phyloP scores from a whole-genome alignment of 2,888 invertebrate genomes.

The Geophilus truncorum region DNA sequence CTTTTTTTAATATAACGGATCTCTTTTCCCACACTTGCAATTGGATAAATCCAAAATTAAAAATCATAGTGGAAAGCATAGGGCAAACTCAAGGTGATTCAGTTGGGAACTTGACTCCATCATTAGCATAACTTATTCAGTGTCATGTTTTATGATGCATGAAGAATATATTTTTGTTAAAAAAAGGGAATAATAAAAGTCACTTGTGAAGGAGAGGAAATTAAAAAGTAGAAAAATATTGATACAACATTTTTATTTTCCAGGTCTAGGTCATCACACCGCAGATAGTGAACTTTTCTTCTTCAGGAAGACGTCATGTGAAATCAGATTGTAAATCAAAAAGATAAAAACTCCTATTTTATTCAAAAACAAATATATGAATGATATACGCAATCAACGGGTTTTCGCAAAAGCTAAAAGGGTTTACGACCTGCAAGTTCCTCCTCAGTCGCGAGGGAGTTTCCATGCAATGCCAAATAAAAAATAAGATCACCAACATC shows the following conservation, averaged over 20 bases:
- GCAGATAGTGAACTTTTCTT: too few species aligned
- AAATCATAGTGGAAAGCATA: neutral
- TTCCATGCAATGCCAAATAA: neutral
- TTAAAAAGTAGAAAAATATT: neutral
- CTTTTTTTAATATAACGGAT: constrained; percentile 15
- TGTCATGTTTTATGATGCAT: neutral
- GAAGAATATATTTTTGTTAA: neutral
- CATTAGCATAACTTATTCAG: constrained; percentile 1
- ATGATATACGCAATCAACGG: neutral
- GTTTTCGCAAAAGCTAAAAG: neutral
- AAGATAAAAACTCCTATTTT: neutral
- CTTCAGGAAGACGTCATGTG: neutral
- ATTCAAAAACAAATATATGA: neutral
- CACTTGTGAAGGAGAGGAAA: neutral
- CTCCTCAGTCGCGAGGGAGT: neutral
- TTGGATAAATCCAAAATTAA: neutral
- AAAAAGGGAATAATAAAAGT: neutral
- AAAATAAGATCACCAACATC: constrained; percentile 1
- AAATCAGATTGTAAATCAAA: neutral
- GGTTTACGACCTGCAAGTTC: neutral
- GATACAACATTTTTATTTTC: neutral
- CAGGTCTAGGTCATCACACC: neutral
- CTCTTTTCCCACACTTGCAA: constrained; percentile 5
- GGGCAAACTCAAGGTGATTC: constrained; percentile 12
- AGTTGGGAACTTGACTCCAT: constrained; percentile 9